Base-by-base conservation (phyloP, 2,113 vertebrate species). In the Cryptotis parvus region DNA sequence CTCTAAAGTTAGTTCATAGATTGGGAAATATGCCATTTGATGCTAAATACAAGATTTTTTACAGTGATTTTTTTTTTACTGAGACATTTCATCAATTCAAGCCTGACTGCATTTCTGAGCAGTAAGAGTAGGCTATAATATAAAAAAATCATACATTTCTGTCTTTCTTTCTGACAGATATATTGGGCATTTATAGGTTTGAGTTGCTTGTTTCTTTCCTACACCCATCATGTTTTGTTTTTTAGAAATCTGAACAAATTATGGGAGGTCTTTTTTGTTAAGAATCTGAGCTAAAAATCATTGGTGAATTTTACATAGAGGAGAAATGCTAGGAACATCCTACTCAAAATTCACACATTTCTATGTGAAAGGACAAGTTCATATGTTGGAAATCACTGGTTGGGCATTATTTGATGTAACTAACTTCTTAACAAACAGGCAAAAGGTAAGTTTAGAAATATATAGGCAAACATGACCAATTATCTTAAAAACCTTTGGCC, bases 31-130 rank as follows among this genome's bases (percentile, higher is more conserved):
- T 89, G 14, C 9, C 69, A 80, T 22, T 95, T 78, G 15, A 52
- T 96, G 24, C 39, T 93, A 93, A 79, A 92, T 35, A 5, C 10
- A 66, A 55, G n/a, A 3, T 55, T 91, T 91, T 43, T 89, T 72
- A 37, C 85, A 55, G 8, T 82, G 75, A 45, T 92, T 94, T 93
- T 92, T 94, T 93, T 90, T 65, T 29, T 94, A 37, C 55, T 82
- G 63, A 80, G 29, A 33, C 9, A 76, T 69, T 55, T 43, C 4
- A 45, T 58, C 26, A 27, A 26, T 27, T 96, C 79, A 92, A 90
- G 55, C 76, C 91, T 27, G 5, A 55, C 49, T 88, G 65, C 2
- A 1, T 87, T 92, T 91, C 80, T 91, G 84, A 92, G 85, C 37
- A 81, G 43, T 82, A 65, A n/a, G 43, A 92, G 39, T 76, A 92